Percentiles rank a stretch among this genome's conserved stretches.
These are phyloP conservation scores for Nemoura dubitans DNA, from an alignment of 2,888 invertebrate species.

Conservation along the genomic window DNA sequence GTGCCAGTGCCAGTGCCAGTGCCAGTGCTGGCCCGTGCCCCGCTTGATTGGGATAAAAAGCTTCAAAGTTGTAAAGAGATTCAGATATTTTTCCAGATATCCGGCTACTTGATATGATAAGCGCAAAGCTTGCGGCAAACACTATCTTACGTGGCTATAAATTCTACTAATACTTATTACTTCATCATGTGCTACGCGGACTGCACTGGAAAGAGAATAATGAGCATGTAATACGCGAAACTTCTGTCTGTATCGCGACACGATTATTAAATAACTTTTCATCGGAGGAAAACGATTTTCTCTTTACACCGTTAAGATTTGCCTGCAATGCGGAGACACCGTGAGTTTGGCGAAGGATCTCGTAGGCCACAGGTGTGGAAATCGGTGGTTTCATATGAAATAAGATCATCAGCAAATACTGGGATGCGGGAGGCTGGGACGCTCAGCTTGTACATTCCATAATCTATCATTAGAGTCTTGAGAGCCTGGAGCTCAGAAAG, in stretches of 20 bases:
- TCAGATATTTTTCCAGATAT: neutral
- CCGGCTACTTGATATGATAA: neutral
- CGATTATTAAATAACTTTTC: neutral
- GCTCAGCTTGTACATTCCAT: too few species aligned
- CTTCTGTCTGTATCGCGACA: neutral
- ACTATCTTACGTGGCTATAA: neutral
- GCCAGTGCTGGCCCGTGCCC: neutral
- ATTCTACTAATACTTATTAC: neutral
- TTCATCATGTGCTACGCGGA: neutral
- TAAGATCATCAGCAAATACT: neutral
- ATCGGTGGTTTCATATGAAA: neutral
- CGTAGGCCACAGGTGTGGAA: neutral
- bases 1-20: too few species aligned
- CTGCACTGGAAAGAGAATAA: neutral
- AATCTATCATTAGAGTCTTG: too few species aligned
- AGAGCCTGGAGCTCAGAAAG: too few species aligned
- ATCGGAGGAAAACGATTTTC: neutral
- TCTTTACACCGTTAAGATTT: neutral
- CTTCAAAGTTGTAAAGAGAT: neutral
- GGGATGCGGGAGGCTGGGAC: neutral
- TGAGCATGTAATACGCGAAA: neutral
- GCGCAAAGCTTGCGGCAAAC: neutral
- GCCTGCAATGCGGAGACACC: neutral
- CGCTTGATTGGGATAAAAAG: slow-evolving; percentile 14
- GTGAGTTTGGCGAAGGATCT: neutral